Base-by-base conservation (phyloP, 64 coral and sea anemone genomes). In the Hydrozoanthus tunicans region DNA sequence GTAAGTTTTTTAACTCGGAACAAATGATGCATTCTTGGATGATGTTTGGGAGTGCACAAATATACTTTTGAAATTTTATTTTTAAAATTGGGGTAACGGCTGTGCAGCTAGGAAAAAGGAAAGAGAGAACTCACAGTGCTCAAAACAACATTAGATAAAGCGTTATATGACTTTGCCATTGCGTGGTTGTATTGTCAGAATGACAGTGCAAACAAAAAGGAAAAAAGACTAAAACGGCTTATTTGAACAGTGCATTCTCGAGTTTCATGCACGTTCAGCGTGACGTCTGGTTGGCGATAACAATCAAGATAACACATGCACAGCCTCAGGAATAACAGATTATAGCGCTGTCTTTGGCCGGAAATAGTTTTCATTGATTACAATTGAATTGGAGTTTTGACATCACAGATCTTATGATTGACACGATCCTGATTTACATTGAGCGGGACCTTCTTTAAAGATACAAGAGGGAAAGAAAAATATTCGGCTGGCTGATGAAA, bases 371-470 rank as follows among this genome's bases (percentile, higher is more conserved):
- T 75, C 54, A 27, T 7, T 74, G 56, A 74, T 73, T 32, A 59
- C 11, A 56, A 61, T 73, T 88, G 84, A 88, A 88, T 73, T 88
- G 68, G 84, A 88, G 84, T 88, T 88, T 88, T 88, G 84, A 88
- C 84, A 88, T 88, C 84, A 88, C 84, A 73, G 56, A 13, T 27
- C 56, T 60, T 73, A 25, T 88, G 84, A 88, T 88, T 88, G 84
- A 88, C 84, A 88, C 5, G 68, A 26, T n/a, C 55, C 56, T 9
- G 56, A 43, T 12, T 74, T 86, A 73, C 70, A 1, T 73, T 14
- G 13, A 43, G 56, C 84, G 67, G 68, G 56, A 43, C 66, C 56
- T 88, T 88, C 63, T 88, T 53, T 86, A 86, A 74, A 72, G 73
- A 73, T 73, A 58, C 53, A 88, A 52, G 11, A 32, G 66, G 55